Evolutionary conservation across 1,140 invertebrate genomes (phyloP), one percentile per base, ranked within the genome.

Genomic region (Cotesia chilonis): DNA sequence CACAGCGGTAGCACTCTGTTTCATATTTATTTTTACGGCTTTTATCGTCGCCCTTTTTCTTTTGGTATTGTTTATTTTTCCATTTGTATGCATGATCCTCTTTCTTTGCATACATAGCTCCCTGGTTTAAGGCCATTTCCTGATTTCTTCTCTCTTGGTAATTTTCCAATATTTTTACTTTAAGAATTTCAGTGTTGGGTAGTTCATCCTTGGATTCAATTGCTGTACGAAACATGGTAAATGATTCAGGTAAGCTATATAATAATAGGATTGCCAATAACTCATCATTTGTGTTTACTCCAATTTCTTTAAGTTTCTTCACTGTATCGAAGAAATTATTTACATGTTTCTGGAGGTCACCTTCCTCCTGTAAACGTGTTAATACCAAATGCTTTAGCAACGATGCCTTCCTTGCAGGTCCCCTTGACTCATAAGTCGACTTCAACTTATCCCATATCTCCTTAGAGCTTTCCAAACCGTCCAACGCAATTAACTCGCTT

Each of bases 151-250:
- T 41, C 1, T 20, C 38, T 41, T 76, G 64, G n/a, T 63, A 28
- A 61, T 76, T 70, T 20, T 77, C 74, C 6, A 76, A n/a, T 14
- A 77, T 66, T 68, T 77, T 77, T 17, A 77, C 67, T 59, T 71
- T 73, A 35, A 76, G 52, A 36, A 61, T 55, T 51, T 76, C 74
- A 0, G 63, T 36, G 0, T 59, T 68, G 2, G 76, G 76, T 14
- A 77, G 67, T 14, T 64, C 70, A 68, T 77, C 74, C 10, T 72
- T 69, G 4, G 61, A 63, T 67, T 77, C 72, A 7, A 77, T 72
- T 4, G 76, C 74, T 36, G 37, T 57, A 4, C 71, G 20, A 54
- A 71, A 77, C 9, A 36, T 74, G 37, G 71, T 72, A 68, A 66
- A 77, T 12, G 68, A 47, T 4, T 73, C 72, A 4, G 69, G 69